phyloP scores from a whole-genome alignment of 1,140 invertebrate species.

The Trichomalopsis sarcophagae region DNA sequence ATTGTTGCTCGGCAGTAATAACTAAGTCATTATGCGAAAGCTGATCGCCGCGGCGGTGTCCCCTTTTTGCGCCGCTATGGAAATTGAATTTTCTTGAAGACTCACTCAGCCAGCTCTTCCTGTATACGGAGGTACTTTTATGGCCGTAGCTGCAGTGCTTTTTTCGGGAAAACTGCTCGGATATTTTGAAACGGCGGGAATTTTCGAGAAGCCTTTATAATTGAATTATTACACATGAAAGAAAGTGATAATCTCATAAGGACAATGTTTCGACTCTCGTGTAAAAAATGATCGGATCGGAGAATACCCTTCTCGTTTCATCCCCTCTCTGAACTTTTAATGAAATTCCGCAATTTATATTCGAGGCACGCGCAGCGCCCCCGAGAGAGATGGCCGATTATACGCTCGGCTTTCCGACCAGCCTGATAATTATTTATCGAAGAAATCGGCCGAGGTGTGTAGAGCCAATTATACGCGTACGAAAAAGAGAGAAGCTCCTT shows the following conservation, averaged over 20 bases:
- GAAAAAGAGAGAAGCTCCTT: no score
- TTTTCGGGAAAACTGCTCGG: background rate
- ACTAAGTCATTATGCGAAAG: constrained; percentile 19
- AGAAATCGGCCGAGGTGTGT: background rate
- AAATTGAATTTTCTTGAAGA: constrained; percentile 22
- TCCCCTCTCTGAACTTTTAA: constrained; percentile 3
- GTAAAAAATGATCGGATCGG: background rate
- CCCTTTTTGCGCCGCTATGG: background rate
- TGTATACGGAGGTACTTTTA: background rate
- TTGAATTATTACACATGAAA: no score
- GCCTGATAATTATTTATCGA: constrained; percentile 18
- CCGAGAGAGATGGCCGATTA: background rate
- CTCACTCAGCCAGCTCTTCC: background rate
- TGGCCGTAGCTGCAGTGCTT: no score
- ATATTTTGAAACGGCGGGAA: background rate
- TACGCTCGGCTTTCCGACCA: background rate
- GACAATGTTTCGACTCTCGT: background rate
- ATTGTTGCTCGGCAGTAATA: constrained; percentile 4
- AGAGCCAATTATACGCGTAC: no score
- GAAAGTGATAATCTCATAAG: constrained; percentile 40
- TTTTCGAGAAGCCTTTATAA: background rate
- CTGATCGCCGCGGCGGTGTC: background rate
- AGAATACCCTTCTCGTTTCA: no score
- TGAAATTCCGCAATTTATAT: constrained; percentile 37
- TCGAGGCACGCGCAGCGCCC: background rate